Percentiles rank a stretch among this genome's conserved stretches.
phyloP scores from a whole-genome alignment of 2,888 invertebrate genomes.

The Pristionchus fissidentatus region DNA sequence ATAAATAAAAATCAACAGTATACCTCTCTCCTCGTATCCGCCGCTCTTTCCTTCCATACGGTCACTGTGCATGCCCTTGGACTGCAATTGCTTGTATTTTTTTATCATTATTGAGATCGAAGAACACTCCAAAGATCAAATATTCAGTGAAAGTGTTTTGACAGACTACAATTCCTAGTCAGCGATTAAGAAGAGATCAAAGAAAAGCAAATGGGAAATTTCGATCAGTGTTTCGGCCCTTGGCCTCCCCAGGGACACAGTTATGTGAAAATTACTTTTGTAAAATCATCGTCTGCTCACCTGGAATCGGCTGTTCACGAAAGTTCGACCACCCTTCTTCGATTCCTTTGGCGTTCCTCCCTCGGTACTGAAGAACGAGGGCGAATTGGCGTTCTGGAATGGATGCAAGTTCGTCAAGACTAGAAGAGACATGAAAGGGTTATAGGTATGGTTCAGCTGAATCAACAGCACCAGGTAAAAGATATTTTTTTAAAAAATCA shows the following conservation, averaged over 20 bases:
- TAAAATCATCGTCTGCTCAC: background rate
- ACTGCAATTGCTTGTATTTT: too few relatives aligned
- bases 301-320: constrained; percentile 36
- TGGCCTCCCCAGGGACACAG: too few relatives aligned
- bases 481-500: background rate
- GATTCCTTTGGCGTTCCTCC: background rate
- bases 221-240: too few relatives aligned
- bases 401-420: background rate
- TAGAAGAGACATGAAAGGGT: background rate
- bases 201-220: background rate
- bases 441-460: background rate
- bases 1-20: background rate
- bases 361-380: constrained; percentile 34
- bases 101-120: too few relatives aligned
- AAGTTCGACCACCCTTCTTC: background rate
- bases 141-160: background rate
- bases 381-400: constrained; percentile 16
- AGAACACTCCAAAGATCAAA: background rate
- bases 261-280: too few relatives aligned
- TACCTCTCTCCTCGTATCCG: constrained; percentile 26
- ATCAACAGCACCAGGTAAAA: background rate
- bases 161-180: background rate
- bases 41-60: constrained; percentile 18
- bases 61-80: constrained; percentile 40
- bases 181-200: background rate